Evolutionary conservation across 1,140 invertebrate species (phyloP).

Genomic region (Anastrepha obliqua): DNA sequence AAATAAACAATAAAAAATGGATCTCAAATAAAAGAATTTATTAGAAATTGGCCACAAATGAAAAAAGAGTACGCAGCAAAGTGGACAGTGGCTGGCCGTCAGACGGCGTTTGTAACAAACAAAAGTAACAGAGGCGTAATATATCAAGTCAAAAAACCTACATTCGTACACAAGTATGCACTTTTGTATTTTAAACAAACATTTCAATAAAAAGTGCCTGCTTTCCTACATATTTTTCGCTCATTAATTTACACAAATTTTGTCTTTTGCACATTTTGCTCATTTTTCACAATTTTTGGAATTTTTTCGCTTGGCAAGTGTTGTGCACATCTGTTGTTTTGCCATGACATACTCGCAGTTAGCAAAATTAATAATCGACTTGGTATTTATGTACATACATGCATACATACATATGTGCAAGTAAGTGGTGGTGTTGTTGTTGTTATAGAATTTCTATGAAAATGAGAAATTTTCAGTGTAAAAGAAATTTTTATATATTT

Average conservation of each 20-base stretch:
- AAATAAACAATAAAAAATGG: not conserved
- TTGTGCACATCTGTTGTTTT: constrained; percentile 19
- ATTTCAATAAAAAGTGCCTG: not conserved
- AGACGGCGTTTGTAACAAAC: not conserved
- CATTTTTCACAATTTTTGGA: not conserved
- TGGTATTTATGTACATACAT: not conserved
- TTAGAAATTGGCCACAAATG: not conserved
- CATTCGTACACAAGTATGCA: not conserved
- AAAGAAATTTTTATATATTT: no score
- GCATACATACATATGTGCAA: no score
- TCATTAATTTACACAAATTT: constrained; percentile 17
- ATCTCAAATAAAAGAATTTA: not conserved
- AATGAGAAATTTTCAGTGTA: no score
- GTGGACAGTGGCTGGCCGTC: not conserved
- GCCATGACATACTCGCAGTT: constrained; percentile 13
- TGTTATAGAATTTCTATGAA: no score
- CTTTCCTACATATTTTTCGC: not conserved
- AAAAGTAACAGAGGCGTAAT: not conserved
- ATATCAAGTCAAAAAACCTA: not conserved
- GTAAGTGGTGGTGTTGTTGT: no score
- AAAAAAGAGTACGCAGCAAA: not conserved
- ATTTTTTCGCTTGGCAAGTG: not conserved
- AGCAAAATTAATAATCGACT: constrained; percentile 32
- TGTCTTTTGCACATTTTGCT: not conserved
- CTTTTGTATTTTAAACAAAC: not conserved